These are phyloP conservation scores for Drosophila rufa DNA, from an alignment of 1,140 invertebrate genomes.

Conservation along the genomic window DNA sequence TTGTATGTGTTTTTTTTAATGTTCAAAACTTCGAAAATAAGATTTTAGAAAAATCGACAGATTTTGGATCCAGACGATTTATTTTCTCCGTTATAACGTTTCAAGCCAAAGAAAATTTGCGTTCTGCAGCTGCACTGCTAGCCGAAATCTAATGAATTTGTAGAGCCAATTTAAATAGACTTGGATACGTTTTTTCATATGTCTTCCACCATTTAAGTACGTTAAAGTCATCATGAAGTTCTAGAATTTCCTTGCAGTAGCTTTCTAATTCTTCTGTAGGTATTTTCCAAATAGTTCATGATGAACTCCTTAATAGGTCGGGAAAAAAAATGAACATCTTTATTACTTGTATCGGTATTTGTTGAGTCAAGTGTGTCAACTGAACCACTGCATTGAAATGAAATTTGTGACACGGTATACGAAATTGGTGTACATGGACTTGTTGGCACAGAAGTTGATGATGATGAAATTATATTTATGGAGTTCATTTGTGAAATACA, in stretches of 20 bases:
- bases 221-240: slow-evolving; percentile 15
- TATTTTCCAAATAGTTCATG: neutral
- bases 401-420: neutral
- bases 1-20: too few species aligned
- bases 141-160: slow-evolving; percentile 19
- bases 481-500: slow-evolving; percentile 13
- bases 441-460: neutral
- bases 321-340: too few species aligned
- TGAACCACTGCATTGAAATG: too few species aligned
- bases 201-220: slow-evolving; percentile 24
- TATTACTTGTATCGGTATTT: too few species aligned
- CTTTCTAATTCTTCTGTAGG: slow-evolving; percentile 19
- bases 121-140: slow-evolving; percentile 21
- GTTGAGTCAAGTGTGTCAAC: too few species aligned
- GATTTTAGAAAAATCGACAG: slow-evolving; percentile 25
- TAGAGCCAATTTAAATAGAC: slow-evolving; percentile 7
- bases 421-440: slow-evolving; percentile 9
- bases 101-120: slow-evolving; percentile 29
- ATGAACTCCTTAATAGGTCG: neutral
- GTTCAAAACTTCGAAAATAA: slow-evolving; percentile 1
- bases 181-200: slow-evolving; percentile 13
- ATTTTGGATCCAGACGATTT: slow-evolving; percentile 14
- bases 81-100: slow-evolving; percentile 3
- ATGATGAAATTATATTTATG: slow-evolving; percentile 13
- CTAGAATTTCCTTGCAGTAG: slow-evolving; percentile 13